Evolutionary conservation across 2,113 vertebrate genomes (phyloP).

Genomic region (Cettia cetti): DNA sequence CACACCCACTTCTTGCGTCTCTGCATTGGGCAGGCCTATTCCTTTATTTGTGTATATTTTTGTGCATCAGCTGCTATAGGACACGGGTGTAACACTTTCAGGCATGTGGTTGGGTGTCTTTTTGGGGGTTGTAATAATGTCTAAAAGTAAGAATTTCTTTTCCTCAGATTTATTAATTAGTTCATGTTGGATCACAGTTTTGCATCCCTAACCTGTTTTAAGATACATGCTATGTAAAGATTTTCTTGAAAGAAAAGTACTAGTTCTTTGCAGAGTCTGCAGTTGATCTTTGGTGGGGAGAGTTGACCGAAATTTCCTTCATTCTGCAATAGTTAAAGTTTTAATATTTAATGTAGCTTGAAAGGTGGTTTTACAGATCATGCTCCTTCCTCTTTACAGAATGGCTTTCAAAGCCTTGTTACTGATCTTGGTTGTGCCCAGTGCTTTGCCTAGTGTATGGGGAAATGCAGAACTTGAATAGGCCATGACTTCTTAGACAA

Average conservation of each 20-base stretch:
- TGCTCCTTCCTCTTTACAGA: background rate
- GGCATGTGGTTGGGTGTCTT: slow-evolving; percentile 39
- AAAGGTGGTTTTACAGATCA: background rate
- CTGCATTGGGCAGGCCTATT: slow-evolving; percentile 48
- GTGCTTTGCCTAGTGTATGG: background rate
- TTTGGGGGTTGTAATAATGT: background rate
- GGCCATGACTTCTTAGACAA: slow-evolving; percentile 31
- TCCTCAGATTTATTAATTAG: background rate
- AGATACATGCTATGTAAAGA: background rate
- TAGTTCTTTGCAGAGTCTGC: background rate
- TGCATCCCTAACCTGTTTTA: background rate
- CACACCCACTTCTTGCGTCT: slow-evolving; percentile 36
- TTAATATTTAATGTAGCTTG: background rate
- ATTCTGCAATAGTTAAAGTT: background rate
- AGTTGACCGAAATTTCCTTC: background rate
- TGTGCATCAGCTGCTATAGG: slow-evolving; percentile 44
- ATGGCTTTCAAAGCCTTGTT: background rate
- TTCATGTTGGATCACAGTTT: background rate
- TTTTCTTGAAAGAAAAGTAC: background rate
- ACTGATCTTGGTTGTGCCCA: slow-evolving; percentile 1
- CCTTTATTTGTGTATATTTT: slow-evolving; percentile 55
- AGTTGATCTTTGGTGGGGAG: background rate
- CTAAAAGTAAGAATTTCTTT: background rate
- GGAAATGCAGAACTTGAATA: slow-evolving; percentile 10
- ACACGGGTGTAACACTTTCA: slow-evolving; percentile 44